phyloP scores from a whole-genome alignment of 2,113 vertebrate species.

The Agelaius phoeniceus region DNA sequence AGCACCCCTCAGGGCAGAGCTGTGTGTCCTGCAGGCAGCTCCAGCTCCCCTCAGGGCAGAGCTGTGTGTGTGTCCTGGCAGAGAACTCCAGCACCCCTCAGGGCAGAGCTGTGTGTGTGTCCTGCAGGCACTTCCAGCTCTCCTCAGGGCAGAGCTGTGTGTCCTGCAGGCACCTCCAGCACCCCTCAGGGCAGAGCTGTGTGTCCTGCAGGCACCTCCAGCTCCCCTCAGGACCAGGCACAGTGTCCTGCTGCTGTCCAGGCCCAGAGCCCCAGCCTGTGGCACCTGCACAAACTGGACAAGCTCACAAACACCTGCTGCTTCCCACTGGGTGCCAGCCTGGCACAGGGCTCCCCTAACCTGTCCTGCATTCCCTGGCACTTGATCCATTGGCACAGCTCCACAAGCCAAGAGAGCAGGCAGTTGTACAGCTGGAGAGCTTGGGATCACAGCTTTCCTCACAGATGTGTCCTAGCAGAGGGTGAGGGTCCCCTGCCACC shows the following conservation, averaged over 20 bases:
- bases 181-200: background rate
- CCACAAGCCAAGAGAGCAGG: background rate
- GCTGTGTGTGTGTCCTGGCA: background rate
- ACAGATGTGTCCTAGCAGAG: background rate
- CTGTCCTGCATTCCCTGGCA: background rate
- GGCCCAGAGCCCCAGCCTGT: background rate
- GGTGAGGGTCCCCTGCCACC: background rate
- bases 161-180: background rate
- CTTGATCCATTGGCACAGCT: background rate
- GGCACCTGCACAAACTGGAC: background rate
- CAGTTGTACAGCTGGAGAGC: background rate
- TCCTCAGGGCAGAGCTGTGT: background rate
- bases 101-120: background rate
- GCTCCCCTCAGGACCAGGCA: background rate
- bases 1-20: background rate
- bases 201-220: background rate
- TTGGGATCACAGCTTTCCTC: background rate
- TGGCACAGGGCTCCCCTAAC: background rate
- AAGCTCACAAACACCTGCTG: conserved; percentile 15
- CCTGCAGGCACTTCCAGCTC: background rate
- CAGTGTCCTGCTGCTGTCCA: background rate
- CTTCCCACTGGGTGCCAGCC: conserved; percentile 19
- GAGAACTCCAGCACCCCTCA: background rate
- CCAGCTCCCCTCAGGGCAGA: background rate
- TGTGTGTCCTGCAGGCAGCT: background rate